Evolutionary conservation across 2,888 invertebrate species (phyloP), one percentile per base, ranked within the genome.

Genomic region (Blera fallax): DNA sequence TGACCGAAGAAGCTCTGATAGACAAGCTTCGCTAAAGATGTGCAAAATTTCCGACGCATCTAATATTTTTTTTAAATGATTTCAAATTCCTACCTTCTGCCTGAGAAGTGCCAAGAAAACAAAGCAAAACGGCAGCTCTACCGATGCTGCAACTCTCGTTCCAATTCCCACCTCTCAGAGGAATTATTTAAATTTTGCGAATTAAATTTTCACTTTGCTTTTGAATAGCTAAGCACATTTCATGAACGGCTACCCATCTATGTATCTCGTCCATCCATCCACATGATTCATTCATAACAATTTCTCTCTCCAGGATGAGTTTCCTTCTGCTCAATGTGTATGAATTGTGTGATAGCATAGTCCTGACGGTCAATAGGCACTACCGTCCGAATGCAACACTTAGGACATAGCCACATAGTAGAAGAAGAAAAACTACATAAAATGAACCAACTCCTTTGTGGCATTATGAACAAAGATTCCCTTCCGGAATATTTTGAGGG

Each of bases 261-360:
- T 74, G 64, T 56, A 69, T 83, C 77, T 82, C 54, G 40, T 72
- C 58, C 79, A 79, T 73, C 84, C 84, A 69, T 69, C 67, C 54
- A 50, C 69, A 84, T 83, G 60, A 79, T 83, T 79, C 84, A 84
- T 79, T 84, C 84, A 84, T 79, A 79, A 69, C 45, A 70, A 73
- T 52, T 58, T 60, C 54, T 24, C 40, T 69, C 45, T 52, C 56
- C 6, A 56, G 56, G 40, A 58, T 32, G 56, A 64, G 50, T 54
- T 16, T 29, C 64, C 27, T 18, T 45, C 45, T 58, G 10, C 40
- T n/a, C n/a, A n/a, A n/a, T n/a, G 37, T 29, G 52, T n/a, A n/a
- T n/a, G 8, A 27, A 4, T 65, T 37, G 14, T 34, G 21, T 43
- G 29, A 27, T 54, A 8, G 52, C 32, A 74, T 37, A 62, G 7